These are phyloP conservation scores for Hippocampus abdominalis DNA, from an alignment of 2,113 vertebrate species.

Conservation along the genomic window DNA sequence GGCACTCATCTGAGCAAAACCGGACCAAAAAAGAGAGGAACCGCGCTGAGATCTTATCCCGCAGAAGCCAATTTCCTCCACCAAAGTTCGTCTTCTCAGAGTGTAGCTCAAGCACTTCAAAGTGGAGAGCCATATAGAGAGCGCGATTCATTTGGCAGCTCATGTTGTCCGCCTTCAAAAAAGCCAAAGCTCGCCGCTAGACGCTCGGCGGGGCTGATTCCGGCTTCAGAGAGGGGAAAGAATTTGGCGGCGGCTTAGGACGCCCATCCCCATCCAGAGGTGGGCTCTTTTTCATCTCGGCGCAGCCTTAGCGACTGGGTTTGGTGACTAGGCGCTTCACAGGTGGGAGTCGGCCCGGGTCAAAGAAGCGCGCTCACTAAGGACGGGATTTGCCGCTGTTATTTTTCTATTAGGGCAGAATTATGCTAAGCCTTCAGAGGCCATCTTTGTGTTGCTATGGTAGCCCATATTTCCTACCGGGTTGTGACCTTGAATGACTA, in stretches of 20 bases:
- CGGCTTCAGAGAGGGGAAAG: constrained; percentile 64
- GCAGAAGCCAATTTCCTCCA: constrained; percentile 33
- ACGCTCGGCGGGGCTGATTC: constrained; percentile 57
- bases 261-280: constrained; percentile 68
- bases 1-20: constrained; percentile 1
- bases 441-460: constrained; percentile 98
- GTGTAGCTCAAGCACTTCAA: constrained; percentile 61
- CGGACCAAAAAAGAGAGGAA: constrained; percentile 3
- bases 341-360: constrained; percentile 85
- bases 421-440: constrained; percentile 94
- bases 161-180: constrained; percentile 64
- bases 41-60: constrained; percentile 34
- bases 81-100: constrained; percentile 42
- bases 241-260: constrained; percentile 69
- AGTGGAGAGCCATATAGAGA: constrained; percentile 60
- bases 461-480: constrained; percentile 97
- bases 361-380: constrained; percentile 90
- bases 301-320: constrained; percentile 69
- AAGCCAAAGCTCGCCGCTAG: constrained; percentile 59
- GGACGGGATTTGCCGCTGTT: constrained; percentile 94
- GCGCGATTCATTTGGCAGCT: constrained; percentile 66
- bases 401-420: constrained; percentile 98
- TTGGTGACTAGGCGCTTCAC: constrained; percentile 78
- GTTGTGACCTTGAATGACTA: constrained; percentile 97
- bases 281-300: constrained; percentile 70